Evolutionary conservation across 2,888 invertebrate species (phyloP), one percentile per base, ranked within the genome.

Genomic region (Dolomedes plantarius): DNA sequence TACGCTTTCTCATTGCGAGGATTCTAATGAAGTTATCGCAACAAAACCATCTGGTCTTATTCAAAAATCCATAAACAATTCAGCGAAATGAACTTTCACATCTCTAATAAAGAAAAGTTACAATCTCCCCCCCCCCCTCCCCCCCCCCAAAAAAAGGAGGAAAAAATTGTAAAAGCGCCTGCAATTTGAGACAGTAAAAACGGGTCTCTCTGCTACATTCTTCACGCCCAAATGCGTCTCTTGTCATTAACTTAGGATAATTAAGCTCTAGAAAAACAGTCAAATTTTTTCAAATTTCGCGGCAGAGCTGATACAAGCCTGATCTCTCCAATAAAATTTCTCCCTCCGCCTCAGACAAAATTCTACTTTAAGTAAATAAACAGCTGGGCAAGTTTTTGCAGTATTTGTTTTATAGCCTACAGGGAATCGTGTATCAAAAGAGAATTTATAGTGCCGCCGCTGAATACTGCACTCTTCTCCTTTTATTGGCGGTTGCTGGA

Each of bases 341-440:
- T 56, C 39, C n/a, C 62, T 41, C 64, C 78, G 9, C 29, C 29
- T 72, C 56, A 67, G 73, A 80, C 74, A 74, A 73, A 73, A 67
- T 80, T 73, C 73, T 56, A 74, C 80, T 80, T 56, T 73, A 41
- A 71, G 71, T 76, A 83, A 83, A 83, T 83, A 83, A 76, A 83
- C 82, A 83, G 64, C 76, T 27, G 13, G 82, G 76, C 72, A 76
- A 83, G 71, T 83, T 83, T 82, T 83, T 83, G 71, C 50, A 76
- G 82, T 71, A 65, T 83, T 83, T 83, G 76, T 83, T 83, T 83
- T 83, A 83, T 83, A 65, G 76, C 71, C 82, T 36, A 65, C 65
- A 50, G 76, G 82, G 82, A 83, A 83, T 83, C 82, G 32, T 83
- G 82, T 71, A 83, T 83, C 82, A 83, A 71, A 64, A 31, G 76